Conservation (phyloP, 2,113 vertebrate species). For the Zosterops japonicus region DNA sequence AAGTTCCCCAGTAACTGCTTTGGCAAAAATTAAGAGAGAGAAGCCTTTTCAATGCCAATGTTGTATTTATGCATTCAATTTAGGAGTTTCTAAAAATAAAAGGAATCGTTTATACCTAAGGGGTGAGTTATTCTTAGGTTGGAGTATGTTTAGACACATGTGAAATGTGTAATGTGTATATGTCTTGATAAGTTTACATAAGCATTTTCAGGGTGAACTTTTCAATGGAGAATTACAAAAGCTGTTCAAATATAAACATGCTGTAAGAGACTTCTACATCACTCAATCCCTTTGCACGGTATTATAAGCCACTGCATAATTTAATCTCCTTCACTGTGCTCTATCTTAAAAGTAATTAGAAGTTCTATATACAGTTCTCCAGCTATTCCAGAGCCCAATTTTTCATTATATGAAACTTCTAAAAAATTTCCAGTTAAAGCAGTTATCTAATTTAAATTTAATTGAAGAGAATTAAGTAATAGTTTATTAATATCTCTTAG, state of each 20-base stretch:
- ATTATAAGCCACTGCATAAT: slow-evolving; percentile 27
- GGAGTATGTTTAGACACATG: background rate
- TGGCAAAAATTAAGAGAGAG: background rate
- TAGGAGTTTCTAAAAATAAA: background rate
- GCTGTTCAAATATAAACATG: background rate
- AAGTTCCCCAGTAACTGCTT: background rate
- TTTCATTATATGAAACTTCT: slow-evolving; percentile 1
- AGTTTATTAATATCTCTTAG: slow-evolving; percentile 10
- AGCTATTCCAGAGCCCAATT: slow-evolving; percentile 24
- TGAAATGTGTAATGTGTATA: background rate
- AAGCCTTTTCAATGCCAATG: background rate
- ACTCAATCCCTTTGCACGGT: background rate
- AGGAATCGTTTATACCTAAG: background rate
- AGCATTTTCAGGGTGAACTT: background rate
- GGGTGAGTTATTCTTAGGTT: background rate
- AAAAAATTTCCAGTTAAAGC: background rate
- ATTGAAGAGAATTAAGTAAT: slow-evolving; percentile 26
- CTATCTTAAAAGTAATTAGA: slow-evolving; percentile 30
- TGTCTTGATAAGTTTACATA: background rate
- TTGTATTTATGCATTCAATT: background rate
- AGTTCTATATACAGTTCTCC: background rate
- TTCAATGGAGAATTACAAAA: background rate
- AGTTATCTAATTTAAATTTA: slow-evolving; percentile 32
- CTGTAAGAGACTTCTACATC: background rate
- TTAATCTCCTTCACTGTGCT: background rate